phyloP scores from a whole-genome alignment of 2,888 invertebrate species.

The Boloria selene region DNA sequence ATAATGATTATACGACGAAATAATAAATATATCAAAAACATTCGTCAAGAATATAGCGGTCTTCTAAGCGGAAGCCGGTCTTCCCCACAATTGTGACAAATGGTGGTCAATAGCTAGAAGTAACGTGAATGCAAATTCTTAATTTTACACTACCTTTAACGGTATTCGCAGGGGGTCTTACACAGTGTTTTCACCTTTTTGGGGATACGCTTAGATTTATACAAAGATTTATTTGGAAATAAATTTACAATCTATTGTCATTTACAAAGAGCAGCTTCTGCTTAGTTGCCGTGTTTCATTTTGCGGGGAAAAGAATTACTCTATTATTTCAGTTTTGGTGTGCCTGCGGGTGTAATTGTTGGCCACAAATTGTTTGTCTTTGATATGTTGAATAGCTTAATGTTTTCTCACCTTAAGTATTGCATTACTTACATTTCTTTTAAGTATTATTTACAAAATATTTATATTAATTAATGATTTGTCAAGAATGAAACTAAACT shows the following conservation, averaged over 20 bases:
- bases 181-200: conserved; percentile 64
- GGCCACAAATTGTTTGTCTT: conserved; percentile 47
- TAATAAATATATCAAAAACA: no score
- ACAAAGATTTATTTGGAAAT: conserved; percentile 57
- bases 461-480: no score
- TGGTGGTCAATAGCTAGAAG: background rate
- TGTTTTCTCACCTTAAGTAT: background rate
- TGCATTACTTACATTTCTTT: no score
- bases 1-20: no score
- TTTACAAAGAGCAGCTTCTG: conserved; percentile 58
- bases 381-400: conserved; percentile 9
- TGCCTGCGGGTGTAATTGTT: conserved; percentile 51
- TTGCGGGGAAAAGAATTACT: conserved; percentile 57
- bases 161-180: conserved; percentile 60
- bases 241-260: conserved; percentile 59
- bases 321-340: conserved; percentile 49
- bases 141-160: background rate
- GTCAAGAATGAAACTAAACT: no score
- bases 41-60: background rate
- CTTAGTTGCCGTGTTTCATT: conserved; percentile 60
- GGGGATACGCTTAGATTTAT: conserved; percentile 62
- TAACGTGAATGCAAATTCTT: conserved; percentile 5
- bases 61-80: conserved; percentile 3
- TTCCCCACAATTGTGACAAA: background rate
- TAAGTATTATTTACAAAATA: no score